These are phyloP conservation scores for Plotosus lineatus DNA, from an alignment of 2,113 vertebrate genomes.

Conservation along the genomic window DNA sequence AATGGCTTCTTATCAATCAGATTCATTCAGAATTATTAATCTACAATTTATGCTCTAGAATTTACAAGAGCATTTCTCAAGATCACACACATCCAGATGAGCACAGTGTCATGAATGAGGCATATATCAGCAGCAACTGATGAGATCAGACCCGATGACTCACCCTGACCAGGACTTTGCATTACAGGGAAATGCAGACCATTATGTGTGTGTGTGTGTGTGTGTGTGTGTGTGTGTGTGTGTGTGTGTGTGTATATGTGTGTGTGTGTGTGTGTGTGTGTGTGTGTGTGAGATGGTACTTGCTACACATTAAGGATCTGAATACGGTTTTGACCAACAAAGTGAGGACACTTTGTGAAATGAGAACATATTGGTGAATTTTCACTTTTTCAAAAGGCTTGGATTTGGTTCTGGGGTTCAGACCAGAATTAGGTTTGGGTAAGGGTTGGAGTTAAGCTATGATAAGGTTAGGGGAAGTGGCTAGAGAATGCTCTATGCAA, in stretches of 20 bases:
- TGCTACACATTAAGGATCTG: too few relatives aligned
- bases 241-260: neutral
- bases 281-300: too few relatives aligned
- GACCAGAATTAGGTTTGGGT: too few relatives aligned
- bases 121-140: neutral
- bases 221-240: neutral
- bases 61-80: neutral
- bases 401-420: too few relatives aligned
- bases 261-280: neutral
- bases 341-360: too few relatives aligned
- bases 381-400: too few relatives aligned
- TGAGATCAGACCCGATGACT: slow-evolving; percentile 18
- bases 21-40: neutral
- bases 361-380: too few relatives aligned
- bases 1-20: neutral
- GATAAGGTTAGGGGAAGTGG: too few relatives aligned
- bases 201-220: neutral
- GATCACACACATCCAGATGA: neutral
- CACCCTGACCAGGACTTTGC: slow-evolving; percentile 25
- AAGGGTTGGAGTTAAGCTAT: too few relatives aligned
- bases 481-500: too few relatives aligned
- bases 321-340: too few relatives aligned
- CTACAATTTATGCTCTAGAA: neutral
- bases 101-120: neutral
- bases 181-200: slow-evolving; percentile 17